These are phyloP conservation scores for Limenitis camilla DNA, from an alignment of 2,888 invertebrate genomes.

Conservation along the genomic window DNA sequence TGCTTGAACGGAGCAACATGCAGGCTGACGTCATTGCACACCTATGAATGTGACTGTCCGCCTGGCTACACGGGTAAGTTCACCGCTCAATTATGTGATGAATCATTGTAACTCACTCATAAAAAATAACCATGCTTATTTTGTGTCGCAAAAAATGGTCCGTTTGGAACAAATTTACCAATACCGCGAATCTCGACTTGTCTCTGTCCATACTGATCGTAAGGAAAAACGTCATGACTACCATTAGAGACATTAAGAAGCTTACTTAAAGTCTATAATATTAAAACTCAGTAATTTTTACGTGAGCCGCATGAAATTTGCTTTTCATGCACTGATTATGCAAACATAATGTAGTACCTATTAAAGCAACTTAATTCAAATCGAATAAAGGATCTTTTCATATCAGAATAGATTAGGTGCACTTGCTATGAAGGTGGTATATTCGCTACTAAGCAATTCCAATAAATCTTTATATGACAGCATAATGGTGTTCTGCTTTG, in stretches of 20 bases:
- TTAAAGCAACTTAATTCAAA: conserved; percentile 4
- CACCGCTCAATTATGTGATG: not conserved
- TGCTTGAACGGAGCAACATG: conserved; percentile 94
- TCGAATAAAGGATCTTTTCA: conserved; percentile 9
- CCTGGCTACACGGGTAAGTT: conserved; percentile 88
- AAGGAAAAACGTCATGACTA: too few relatives aligned
- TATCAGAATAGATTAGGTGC: conserved; percentile 7
- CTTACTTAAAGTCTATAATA: too few relatives aligned
- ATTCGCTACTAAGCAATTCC: conserved; percentile 13
- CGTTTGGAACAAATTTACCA: too few relatives aligned
- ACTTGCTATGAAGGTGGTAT: conserved; percentile 10
- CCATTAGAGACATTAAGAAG: too few relatives aligned
- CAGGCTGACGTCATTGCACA: conserved; percentile 83
- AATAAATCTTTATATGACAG: conserved; percentile 26
- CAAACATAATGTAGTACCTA: not conserved
- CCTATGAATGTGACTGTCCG: conserved; percentile 91
- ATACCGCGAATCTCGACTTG: too few relatives aligned
- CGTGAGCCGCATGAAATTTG: too few relatives aligned
- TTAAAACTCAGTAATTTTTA: too few relatives aligned
- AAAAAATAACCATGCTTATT: too few relatives aligned
- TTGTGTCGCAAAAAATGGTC: too few relatives aligned
- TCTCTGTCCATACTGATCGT: too few relatives aligned
- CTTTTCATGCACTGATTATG: not conserved
- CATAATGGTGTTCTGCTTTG: conserved; percentile 24
- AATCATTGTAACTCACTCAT: not conserved